Evolutionary conservation across 2,113 vertebrate species (phyloP).

Genomic region (Myrmecophaga tridactyla): DNA sequence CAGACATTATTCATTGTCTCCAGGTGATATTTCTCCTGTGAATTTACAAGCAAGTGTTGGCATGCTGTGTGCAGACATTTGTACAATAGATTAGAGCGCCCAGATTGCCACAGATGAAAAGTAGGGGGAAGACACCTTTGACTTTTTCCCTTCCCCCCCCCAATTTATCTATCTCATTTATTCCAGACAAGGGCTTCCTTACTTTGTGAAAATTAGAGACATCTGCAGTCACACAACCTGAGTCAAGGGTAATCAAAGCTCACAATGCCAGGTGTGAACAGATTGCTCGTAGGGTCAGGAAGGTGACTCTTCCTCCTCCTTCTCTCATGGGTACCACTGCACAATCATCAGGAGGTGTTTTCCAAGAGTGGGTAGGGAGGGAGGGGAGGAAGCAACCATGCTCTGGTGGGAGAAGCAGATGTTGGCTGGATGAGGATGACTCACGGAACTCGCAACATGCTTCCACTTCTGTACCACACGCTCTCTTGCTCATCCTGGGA

Average conservation of each 20-base stretch:
- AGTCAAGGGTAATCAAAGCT: slow-evolving; percentile 45
- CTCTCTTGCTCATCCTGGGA: neutral
- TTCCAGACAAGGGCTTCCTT: slow-evolving; percentile 73
- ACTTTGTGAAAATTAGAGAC: slow-evolving; percentile 77
- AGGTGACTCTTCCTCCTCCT: slow-evolving; percentile 17
- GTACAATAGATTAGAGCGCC: slow-evolving; percentile 80
- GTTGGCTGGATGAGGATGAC: slow-evolving; percentile 6
- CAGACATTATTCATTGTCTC: slow-evolving; percentile 85
- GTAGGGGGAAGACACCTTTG: slow-evolving; percentile 69
- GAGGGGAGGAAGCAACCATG: neutral
- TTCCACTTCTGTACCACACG: slow-evolving; percentile 7
- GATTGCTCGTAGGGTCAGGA: slow-evolving; percentile 58
- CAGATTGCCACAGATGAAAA: slow-evolving; percentile 78
- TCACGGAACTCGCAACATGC: slow-evolving; percentile 12
- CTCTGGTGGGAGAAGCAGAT: slow-evolving; percentile 43
- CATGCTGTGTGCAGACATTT: slow-evolving; percentile 81
- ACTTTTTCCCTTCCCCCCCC: slow-evolving; percentile 59
- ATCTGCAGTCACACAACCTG: slow-evolving; percentile 58
- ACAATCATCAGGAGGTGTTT: slow-evolving; percentile 51
- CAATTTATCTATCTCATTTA: slow-evolving; percentile 80
- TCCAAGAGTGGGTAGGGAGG: neutral
- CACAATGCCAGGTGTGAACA: neutral
- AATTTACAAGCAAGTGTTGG: slow-evolving; percentile 81
- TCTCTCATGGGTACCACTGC: slow-evolving; percentile 6
- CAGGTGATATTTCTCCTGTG: slow-evolving; percentile 83